phyloP scores from a whole-genome alignment of 2,797 vertebrate genomes.

The Amazona ochrocephala region DNA sequence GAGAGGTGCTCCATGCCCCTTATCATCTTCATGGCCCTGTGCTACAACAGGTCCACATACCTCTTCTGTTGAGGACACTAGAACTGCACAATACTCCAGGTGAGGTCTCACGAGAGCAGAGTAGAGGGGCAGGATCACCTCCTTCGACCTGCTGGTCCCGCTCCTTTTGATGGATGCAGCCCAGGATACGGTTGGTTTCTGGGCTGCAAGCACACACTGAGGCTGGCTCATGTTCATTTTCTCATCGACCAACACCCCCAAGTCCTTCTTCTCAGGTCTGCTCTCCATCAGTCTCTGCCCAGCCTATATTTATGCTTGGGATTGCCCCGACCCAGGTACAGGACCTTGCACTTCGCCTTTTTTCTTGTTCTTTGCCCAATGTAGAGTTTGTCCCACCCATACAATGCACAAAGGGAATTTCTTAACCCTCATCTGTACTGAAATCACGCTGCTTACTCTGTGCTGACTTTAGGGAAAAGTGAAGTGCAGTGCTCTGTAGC shows the following conservation, averaged over 20 bases:
- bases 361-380: neutral
- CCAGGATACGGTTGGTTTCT: neutral
- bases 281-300: neutral
- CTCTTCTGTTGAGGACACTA: neutral
- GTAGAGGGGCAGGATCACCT: neutral
- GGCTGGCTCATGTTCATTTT: neutral
- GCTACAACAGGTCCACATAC: neutral
- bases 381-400: neutral
- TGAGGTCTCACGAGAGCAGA: neutral
- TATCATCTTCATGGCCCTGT: neutral
- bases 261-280: neutral
- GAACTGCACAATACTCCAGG: neutral
- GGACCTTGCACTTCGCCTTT: neutral
- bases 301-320: neutral
- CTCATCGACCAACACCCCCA: neutral
- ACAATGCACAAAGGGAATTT: neutral
- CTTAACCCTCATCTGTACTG: neutral
- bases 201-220: neutral
- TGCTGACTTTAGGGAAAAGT: neutral
- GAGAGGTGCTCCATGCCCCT: neutral
- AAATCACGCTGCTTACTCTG: neutral
- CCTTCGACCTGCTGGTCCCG: neutral
- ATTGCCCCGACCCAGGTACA: neutral
- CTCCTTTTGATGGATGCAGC: neutral
- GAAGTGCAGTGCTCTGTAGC: neutral